Conservation (phyloP, 1,140 invertebrate genomes). For the Scaptodrosophila lebanonensis region DNA sequence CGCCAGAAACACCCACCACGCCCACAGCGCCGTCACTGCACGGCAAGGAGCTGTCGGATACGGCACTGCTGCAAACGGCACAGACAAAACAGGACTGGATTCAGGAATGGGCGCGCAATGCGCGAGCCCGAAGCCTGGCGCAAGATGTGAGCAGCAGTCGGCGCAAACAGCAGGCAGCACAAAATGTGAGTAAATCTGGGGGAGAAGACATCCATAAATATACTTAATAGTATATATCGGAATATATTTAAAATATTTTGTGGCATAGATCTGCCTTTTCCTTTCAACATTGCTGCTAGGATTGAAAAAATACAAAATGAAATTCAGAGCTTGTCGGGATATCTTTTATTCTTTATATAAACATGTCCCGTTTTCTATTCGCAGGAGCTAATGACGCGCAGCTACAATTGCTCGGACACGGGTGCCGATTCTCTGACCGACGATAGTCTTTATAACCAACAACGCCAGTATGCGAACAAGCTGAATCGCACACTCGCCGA, state of each 20-base stretch:
- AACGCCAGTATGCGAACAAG: conserved; percentile 49
- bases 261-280: no score
- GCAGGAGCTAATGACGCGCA: conserved; percentile 67
- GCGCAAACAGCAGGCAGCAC: conserved; percentile 41
- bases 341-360: not conserved
- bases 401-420: conserved; percentile 68
- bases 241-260: no score
- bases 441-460: conserved; percentile 65
- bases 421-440: conserved; percentile 62
- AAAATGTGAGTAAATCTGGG: no score
- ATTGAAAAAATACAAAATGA: no score
- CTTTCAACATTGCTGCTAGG: no score
- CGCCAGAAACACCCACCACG: conserved; percentile 65
- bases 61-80: conserved; percentile 61
- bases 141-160: conserved; percentile 57
- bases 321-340: no score
- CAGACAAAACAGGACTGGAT: conserved; percentile 77
- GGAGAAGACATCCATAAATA: no score
- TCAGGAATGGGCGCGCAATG: conserved; percentile 75
- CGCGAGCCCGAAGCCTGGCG: conserved; percentile 63
- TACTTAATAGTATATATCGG: no score
- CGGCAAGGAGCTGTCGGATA: conserved; percentile 42
- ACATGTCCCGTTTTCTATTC: not conserved
- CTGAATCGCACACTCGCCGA: conserved; percentile 61
- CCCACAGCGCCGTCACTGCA: conserved; percentile 38